phyloP scores from a whole-genome alignment of 2,113 vertebrate genomes.

The Casuarius casuarius region DNA sequence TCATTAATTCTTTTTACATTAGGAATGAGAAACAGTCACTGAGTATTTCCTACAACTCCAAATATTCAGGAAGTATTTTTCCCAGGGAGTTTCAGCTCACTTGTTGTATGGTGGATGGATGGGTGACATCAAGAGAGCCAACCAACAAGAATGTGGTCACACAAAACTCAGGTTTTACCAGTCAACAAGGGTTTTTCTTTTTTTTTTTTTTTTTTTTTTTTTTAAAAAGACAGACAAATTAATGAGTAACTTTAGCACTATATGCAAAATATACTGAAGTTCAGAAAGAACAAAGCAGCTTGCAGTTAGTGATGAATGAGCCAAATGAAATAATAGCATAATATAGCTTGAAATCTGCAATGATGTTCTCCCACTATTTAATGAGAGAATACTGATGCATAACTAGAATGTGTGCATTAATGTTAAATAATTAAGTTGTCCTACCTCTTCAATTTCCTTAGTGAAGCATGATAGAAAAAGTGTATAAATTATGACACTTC shows the following conservation, averaged over 20 bases:
- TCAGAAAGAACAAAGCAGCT: conserved; percentile 52
- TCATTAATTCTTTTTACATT: background rate
- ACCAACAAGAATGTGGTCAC: background rate
- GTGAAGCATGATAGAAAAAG: conserved; percentile 92
- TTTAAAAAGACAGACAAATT: background rate
- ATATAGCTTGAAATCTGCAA: conserved; percentile 56
- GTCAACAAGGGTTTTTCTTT: background rate
- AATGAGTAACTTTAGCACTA: conserved; percentile 5
- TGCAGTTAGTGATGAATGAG: conserved; percentile 67
- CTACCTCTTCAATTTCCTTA: conserved; percentile 99
- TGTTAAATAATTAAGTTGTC: conserved; percentile 81
- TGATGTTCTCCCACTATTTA: conserved; percentile 53
- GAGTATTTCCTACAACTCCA: background rate
- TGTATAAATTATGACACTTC: conserved; percentile 87
- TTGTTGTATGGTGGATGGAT: background rate
- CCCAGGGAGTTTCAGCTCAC: background rate
- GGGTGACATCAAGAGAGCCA: background rate
- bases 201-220: background rate
- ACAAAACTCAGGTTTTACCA: background rate
- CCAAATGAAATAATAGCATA: conserved; percentile 66
- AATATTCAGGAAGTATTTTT: background rate
- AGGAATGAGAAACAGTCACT: background rate
- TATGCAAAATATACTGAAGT: conserved; percentile 35
- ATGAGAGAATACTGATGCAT: conserved; percentile 58
- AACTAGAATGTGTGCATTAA: conserved; percentile 63